A percentile compares a stretch with the other conserved stretches of the same genome.
Evolutionary conservation across 2,888 invertebrate genomes (phyloP).

Genomic region (Synergus laeviventris): DNA sequence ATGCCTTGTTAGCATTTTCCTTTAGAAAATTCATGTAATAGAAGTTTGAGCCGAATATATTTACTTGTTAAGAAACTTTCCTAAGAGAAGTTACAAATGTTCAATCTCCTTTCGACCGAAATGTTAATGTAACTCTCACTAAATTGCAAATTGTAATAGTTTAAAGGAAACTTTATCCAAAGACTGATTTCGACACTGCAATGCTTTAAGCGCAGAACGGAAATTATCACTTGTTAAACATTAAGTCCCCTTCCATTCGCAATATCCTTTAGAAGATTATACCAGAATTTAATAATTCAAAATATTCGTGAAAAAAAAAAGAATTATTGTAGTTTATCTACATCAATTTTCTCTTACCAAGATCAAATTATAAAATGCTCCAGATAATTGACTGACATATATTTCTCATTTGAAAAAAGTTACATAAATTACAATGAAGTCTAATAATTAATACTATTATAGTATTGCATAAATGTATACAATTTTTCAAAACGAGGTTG

Average conservation of each 20-base stretch:
- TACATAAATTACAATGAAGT: too few relatives aligned
- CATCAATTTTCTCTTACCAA: too few relatives aligned
- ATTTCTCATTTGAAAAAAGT: too few relatives aligned
- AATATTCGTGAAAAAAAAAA: too few relatives aligned
- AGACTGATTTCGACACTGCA: slow-evolving; percentile 19
- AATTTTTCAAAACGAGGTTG: neutral
- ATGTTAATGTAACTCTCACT: neutral
- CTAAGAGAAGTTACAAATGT: neutral
- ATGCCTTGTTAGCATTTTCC: too few relatives aligned
- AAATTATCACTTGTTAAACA: slow-evolving; percentile 39
- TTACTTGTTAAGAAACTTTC: neutral
- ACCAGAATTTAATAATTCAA: slow-evolving; percentile 26
- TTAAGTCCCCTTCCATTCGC: slow-evolving; percentile 33
- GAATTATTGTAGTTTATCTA: too few relatives aligned
- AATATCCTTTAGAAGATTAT: slow-evolving; percentile 14
- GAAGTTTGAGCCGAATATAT: neutral
- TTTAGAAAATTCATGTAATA: neutral
- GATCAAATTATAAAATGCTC: too few relatives aligned
- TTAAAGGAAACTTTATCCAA: slow-evolving; percentile 13
- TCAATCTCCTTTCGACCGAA: neutral
- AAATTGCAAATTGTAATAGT: slow-evolving; percentile 1
- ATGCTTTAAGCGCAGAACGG: slow-evolving; percentile 21
- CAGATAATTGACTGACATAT: too few relatives aligned
- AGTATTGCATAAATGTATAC: neutral
- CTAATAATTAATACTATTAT: too few relatives aligned